Evolutionary conservation across 1,140 invertebrate genomes (phyloP).

Genomic region (Drosophila lowei): DNA sequence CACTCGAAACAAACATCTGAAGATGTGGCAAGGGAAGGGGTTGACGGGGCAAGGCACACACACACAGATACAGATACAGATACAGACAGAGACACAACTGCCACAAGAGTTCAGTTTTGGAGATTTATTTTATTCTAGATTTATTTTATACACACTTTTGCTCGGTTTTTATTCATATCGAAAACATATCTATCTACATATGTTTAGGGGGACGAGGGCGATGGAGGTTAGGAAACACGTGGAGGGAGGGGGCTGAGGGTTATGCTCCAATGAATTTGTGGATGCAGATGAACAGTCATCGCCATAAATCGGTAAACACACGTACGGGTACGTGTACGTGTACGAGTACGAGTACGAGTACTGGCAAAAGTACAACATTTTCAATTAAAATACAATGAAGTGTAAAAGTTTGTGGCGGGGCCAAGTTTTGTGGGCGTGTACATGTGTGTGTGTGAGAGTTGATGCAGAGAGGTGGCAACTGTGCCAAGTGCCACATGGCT

Average conservation of each 20-base stretch:
- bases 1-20: slow-evolving; percentile 48
- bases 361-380: slow-evolving; percentile 56
- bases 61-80: slow-evolving; percentile 27
- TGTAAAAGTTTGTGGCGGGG: slow-evolving; percentile 73
- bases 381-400: slow-evolving; percentile 79
- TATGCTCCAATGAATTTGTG: slow-evolving; percentile 31
- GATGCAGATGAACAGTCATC: slow-evolving; percentile 59
- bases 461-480: slow-evolving; percentile 31
- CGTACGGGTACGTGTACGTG: background rate
- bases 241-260: background rate
- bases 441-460: background rate
- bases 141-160: slow-evolving; percentile 54
- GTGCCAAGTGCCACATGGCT: slow-evolving; percentile 54
- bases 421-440: slow-evolving; percentile 32
- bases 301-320: slow-evolving; percentile 60
- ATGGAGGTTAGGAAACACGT: background rate
- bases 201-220: background rate
- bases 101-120: slow-evolving; percentile 43
- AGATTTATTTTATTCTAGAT: slow-evolving; percentile 48
- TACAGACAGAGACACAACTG: slow-evolving; percentile 15
- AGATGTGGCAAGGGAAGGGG: slow-evolving; percentile 1
- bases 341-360: background rate
- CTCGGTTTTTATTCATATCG: slow-evolving; percentile 34
- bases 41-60: slow-evolving; percentile 4
- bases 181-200: slow-evolving; percentile 37